Base-by-base conservation (phyloP, 2,797 vertebrate species). In the Gadopsis marmoratus region DNA sequence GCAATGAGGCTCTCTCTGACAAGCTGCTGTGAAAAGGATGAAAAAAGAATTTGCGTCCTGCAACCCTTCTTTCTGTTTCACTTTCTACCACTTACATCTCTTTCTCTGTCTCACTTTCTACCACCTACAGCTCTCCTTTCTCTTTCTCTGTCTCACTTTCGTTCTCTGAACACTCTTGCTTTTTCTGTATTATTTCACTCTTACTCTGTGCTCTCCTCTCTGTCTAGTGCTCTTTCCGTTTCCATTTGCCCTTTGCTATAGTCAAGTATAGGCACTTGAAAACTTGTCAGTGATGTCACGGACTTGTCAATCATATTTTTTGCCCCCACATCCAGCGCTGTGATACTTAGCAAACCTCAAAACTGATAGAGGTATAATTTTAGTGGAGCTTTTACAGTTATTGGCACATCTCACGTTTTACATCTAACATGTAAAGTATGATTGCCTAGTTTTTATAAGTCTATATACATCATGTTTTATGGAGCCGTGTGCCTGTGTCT, bases 351-450 rank as follows among this genome's bases (percentile, higher is more conserved):
- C 48, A 14, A 69, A 80, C 72, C 58, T 75, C 55, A 64, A 56
- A 69, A 76, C 71, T 4, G 26, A 29, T 19, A 51, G 31, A 78
- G 12, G 48, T 76, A 53, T 82, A 67, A 81, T 86, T 88, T 83
- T 76, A 67, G 51, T 68, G 58, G 54, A 13, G 70, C 84, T 84
- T 88, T 89, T 82, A 89, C 88, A 90, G 69, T 88, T 85, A 87
- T 79, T 80, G 76, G 50, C 62, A 37, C 78, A 33, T 59, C 74
- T 79, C 65, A 53, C 31, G 37, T 83, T 86, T 45, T 84, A 82
- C 51, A 29, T 71, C 56, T 8, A 56, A 58, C 55, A 82, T 84
- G 76, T 84, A 55, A 82, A 90, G 48, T 81, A 43, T 56, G 77
- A 84, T 79, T 76, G 76, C 59, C 43, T 71, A 5, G 39, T 65